A percentile compares a stretch with the other conserved stretches of the same genome.
phyloP scores from a whole-genome alignment of 2,113 vertebrate species.

The Jacana jacana region DNA sequence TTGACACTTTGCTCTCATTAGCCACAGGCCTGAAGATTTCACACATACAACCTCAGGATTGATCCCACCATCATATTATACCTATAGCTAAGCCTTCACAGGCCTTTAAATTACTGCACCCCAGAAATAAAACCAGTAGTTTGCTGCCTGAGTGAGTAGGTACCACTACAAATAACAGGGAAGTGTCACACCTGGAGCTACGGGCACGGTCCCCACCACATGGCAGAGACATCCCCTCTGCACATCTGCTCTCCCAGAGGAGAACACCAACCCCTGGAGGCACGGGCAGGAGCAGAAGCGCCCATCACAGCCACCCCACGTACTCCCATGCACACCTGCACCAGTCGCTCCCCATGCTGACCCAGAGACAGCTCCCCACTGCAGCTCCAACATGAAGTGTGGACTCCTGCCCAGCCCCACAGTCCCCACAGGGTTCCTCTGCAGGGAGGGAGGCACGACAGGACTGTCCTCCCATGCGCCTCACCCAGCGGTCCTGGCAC shows the following conservation, averaged over 20 bases:
- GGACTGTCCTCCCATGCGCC: neutral
- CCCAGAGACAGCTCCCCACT: neutral
- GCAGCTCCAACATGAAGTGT: fast-evolving
- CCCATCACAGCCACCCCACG: fast-evolving
- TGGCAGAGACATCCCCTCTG: fast-evolving
- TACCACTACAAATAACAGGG: too few species aligned
- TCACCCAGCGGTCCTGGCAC: fast-evolving
- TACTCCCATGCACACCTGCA: too few species aligned
- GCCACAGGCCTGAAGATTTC: neutral
- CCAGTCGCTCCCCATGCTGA: fast-evolving
- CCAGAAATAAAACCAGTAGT: neutral
- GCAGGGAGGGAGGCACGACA: fast-evolving
- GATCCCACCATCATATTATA: neutral
- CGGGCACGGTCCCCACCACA: fast-evolving
- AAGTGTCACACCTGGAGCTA: fast-evolving
- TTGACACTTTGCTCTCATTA: neutral
- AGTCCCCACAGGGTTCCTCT: neutral
- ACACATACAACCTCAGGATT: neutral
- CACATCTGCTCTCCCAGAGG: neutral
- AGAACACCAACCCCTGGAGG: too few species aligned
- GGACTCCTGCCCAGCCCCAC: neutral
- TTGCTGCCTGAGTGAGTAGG: fast-evolving
- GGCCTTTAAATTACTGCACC: neutral
- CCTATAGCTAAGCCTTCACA: neutral
- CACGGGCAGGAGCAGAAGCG: neutral